Percentiles rank a stretch among this genome's conserved stretches.
phyloP scores from a whole-genome alignment of 1,140 invertebrate species.

The Lepidotrigona ventralis region DNA sequence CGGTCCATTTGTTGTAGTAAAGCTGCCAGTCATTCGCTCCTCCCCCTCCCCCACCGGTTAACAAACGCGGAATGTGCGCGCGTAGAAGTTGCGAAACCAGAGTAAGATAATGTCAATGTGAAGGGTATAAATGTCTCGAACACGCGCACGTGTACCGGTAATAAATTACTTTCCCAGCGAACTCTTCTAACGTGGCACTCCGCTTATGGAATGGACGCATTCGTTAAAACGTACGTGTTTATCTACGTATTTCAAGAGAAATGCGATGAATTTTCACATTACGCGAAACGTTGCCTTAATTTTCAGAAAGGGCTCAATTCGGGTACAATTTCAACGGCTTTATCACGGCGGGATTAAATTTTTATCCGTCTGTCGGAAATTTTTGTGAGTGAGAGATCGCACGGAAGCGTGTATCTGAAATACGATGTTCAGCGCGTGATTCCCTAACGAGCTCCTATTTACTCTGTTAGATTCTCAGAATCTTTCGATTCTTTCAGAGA shows the following conservation, averaged over 20 bases:
- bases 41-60: background rate
- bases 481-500: no score
- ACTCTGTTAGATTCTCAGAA: no score
- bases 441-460: no score
- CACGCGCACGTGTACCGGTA: background rate
- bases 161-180: slow-evolving; percentile 17
- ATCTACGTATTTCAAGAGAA: background rate
- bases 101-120: slow-evolving; percentile 30
- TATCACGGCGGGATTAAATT: no score
- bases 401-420: no score
- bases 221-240: slow-evolving; percentile 35
- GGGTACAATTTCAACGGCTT: background rate
- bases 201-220: background rate
- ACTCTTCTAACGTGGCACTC: background rate
- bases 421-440: no score
- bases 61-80: background rate
- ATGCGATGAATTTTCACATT: background rate
- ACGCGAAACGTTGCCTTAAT: background rate
- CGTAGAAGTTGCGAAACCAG: background rate
- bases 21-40: background rate
- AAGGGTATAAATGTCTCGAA: slow-evolving; percentile 26
- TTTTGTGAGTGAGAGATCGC: no score
- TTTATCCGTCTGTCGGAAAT: no score
- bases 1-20: slow-evolving; percentile 3
- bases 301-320: background rate